A percentile compares a stretch with the other conserved stretches of the same genome.
phyloP scores from a whole-genome alignment of 1,140 invertebrate genomes.

The Camponotus floridanus region DNA sequence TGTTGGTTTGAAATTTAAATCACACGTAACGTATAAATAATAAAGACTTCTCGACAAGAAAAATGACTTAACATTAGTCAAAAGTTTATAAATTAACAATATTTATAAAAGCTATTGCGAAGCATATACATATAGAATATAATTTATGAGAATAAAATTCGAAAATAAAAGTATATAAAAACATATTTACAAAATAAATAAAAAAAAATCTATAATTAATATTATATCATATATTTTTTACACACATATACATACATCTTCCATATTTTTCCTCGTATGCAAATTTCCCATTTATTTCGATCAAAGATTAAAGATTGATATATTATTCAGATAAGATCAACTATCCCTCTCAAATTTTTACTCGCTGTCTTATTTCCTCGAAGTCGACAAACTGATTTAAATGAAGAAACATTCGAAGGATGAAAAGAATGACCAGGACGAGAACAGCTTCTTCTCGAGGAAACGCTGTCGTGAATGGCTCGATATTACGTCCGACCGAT shows the following conservation, averaged over 20 bases:
- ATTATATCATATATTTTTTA: neutral
- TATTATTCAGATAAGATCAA: neutral
- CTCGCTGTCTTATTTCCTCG: neutral
- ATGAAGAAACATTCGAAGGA: conserved; percentile 19
- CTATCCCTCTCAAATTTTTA: conserved; percentile 8
- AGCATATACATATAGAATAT: neutral
- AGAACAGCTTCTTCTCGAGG: conserved; percentile 40
- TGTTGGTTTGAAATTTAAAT: neutral
- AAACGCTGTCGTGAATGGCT: conserved; percentile 4
- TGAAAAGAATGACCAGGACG: conserved; percentile 4
- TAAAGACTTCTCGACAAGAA: neutral
- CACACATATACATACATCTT: neutral
- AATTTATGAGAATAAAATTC: neutral
- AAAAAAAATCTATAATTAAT: neutral
- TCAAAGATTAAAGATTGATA: neutral
- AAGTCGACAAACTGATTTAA: conserved; percentile 20
- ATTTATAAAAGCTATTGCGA: conserved; percentile 18
- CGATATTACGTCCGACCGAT: conserved; percentile 42
- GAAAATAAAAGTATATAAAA: neutral
- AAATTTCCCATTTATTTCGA: conserved; percentile 1
- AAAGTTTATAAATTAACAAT: neutral
- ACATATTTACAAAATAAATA: neutral
- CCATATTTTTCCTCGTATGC: neutral
- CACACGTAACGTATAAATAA: neutral
- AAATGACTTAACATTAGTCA: neutral